Conservation (phyloP, 2,797 vertebrate species). For the Fundulus diaphanus region DNA sequence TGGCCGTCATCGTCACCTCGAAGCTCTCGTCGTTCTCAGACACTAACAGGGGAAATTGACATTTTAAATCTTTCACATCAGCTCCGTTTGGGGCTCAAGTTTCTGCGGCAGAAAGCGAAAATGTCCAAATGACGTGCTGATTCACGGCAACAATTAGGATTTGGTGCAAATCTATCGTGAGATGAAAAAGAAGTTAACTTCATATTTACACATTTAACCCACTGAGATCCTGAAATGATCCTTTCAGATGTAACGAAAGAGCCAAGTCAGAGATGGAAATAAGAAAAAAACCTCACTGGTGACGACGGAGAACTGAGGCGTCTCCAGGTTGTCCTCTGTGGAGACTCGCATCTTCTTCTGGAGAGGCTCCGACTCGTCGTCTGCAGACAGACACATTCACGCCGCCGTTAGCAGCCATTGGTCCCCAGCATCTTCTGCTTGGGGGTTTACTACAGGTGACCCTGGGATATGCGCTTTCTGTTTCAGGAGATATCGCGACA, state of each 20-base stretch:
- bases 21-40: conserved; percentile 94
- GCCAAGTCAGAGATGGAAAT: background rate
- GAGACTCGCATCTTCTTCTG: conserved; percentile 92
- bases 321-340: conserved; percentile 83
- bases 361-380: conserved; percentile 87
- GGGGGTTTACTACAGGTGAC: no score
- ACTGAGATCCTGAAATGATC: background rate
- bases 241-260: background rate
- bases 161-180: no score
- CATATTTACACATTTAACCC: no score
- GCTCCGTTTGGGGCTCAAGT: background rate
- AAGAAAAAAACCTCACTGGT: conserved; percentile 83
- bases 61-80: background rate
- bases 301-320: conserved; percentile 90
- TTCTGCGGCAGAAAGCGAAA: background rate
- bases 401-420: background rate
- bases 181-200: no score
- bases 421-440: no score
- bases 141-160: no score
- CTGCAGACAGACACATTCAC: conserved; percentile 71
- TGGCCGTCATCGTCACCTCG: conserved; percentile 97
- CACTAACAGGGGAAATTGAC: conserved; percentile 75
- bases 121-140: no score
- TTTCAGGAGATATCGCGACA: background rate
- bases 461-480: background rate